Base-by-base conservation (phyloP, 2,797 vertebrate genomes). In the Danionella dracula region DNA sequence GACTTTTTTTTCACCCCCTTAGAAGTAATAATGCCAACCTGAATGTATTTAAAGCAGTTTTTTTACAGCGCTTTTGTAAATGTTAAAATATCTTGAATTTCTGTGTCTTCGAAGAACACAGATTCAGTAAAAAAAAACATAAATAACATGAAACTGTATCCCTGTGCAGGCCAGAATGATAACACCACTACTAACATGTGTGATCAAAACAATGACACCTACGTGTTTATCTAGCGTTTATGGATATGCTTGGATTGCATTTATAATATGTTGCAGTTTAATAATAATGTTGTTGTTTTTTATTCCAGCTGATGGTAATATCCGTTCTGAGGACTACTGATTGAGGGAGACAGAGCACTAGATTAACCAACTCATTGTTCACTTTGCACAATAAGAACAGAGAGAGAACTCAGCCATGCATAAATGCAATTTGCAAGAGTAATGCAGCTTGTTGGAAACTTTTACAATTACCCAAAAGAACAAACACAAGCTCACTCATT, bases 221-320 rank as follows among this genome's bases (percentile, higher is more conserved):
- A n/a, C n/a, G n/a, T n/a, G n/a, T n/a, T n/a, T n/a, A n/a, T n/a
- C n/a, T n/a, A n/a, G n/a, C n/a, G n/a, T n/a, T n/a, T n/a, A n/a
- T n/a, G n/a, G n/a, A n/a, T n/a, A n/a, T 67, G 61, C 67, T 64
- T 10, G 11, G 27, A 42, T 53, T 63, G 72, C 63, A 76, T 68
- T 35, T 51, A 66, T 74, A 78, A 72, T 84, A 84, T 84, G 81
- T 74, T 73, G 81, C 80, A 70, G 83, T 84, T 81, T 84, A 83
- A 79, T 44, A 68, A 68, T 79, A 80, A 83, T 71, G 71, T 78
- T n/a, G n/a, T n/a, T n/a, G n/a, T n/a, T 76, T 59, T 83, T 82
- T 79, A 81, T 83, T 68, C 71, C 68, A 70, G 42, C 44, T 72
- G 74, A 82, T 84, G 79, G 83, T 85, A 82, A 83, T 79, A 76